phyloP scores from a whole-genome alignment of 2,797 vertebrate species.

The Liasis olivaceus region DNA sequence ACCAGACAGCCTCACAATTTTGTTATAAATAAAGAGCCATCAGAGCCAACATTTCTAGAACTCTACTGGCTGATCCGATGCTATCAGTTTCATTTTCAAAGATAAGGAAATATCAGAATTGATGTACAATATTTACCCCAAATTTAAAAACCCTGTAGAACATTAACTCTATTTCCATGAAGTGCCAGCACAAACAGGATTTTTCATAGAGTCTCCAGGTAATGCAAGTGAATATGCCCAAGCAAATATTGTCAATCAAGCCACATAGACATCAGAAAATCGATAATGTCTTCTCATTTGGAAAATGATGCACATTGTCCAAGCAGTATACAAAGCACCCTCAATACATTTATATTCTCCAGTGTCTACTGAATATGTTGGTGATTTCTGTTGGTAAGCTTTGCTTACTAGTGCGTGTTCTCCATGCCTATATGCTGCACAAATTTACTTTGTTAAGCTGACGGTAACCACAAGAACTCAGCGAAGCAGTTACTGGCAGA shows the following conservation, averaged over 20 bases:
- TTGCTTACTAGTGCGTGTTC: background rate
- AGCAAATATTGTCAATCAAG: background rate
- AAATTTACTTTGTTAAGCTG: background rate
- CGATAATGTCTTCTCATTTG: background rate
- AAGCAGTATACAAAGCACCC: background rate
- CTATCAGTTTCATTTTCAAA: background rate
- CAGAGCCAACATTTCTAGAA: background rate
- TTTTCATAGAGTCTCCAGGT: background rate
- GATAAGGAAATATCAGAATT: background rate
- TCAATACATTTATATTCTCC: background rate
- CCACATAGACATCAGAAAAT: background rate
- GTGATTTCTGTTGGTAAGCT: background rate
- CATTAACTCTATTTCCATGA: background rate
- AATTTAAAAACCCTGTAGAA: background rate
- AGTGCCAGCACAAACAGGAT: background rate
- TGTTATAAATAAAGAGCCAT: background rate
- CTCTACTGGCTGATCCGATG: background rate
- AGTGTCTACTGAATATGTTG: background rate
- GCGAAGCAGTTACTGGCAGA: background rate
- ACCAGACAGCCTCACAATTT: background rate
- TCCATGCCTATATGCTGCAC: background rate
- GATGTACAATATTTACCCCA: no score
- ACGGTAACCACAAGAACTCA: background rate
- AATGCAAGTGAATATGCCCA: background rate
- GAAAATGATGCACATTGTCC: background rate